Conservation (phyloP, 2,888 invertebrate genomes). For the Leptinotarsa tumamoca region DNA sequence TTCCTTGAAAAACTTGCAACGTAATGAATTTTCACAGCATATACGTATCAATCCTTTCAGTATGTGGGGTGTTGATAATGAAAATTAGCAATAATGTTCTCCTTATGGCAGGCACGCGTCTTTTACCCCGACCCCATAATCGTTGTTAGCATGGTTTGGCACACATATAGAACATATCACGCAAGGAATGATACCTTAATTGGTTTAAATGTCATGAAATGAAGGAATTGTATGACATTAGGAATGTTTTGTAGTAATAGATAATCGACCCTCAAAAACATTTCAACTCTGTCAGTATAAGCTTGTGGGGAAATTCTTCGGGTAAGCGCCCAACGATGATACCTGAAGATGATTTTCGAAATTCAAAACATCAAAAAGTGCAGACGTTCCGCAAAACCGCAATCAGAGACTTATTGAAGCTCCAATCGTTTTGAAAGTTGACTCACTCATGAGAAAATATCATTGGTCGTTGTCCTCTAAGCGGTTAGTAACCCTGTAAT, state of each 20-base stretch:
- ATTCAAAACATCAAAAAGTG: too few relatives aligned
- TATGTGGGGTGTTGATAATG: background rate
- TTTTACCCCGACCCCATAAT: background rate
- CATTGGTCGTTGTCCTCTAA: too few relatives aligned
- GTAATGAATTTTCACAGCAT: too few relatives aligned
- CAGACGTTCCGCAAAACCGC: too few relatives aligned
- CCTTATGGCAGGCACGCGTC: background rate
- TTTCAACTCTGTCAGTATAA: background rate
- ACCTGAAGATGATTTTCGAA: too few relatives aligned
- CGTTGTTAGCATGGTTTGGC: background rate
- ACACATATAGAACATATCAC: constrained; percentile 1
- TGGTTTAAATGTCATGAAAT: constrained; percentile 10
- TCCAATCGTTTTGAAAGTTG: too few relatives aligned
- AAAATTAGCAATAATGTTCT: background rate
- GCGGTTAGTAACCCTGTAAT: too few relatives aligned
- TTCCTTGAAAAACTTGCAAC: too few relatives aligned
- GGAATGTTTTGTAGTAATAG: constrained; percentile 4
- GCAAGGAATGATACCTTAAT: constrained; percentile 4
- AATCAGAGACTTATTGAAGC: too few relatives aligned
- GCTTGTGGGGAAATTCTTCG: background rate
- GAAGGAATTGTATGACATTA: constrained; percentile 1
- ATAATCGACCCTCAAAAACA: background rate
- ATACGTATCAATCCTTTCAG: too few relatives aligned
- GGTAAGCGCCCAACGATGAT: too few relatives aligned
- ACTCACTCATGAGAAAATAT: too few relatives aligned